Conservation (phyloP, 37 sponge, comb jelly and placozoan genomes). For the Agelas oroides region DNA sequence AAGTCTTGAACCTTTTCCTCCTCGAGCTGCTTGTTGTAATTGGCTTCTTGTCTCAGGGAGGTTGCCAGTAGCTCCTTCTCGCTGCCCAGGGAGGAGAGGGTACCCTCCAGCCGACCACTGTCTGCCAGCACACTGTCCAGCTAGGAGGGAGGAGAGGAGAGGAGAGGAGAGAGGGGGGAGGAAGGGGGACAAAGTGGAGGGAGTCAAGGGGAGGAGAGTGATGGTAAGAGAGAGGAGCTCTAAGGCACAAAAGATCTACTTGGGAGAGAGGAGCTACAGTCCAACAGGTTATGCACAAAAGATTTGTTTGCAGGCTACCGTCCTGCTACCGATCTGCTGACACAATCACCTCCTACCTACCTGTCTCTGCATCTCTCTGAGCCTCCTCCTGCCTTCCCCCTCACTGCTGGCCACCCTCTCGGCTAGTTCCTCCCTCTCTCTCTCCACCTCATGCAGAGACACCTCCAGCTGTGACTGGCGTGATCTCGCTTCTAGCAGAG, state of each 20-base stretch:
- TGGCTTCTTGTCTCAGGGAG: conserved; percentile 32
- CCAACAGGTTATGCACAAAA: too few relatives aligned
- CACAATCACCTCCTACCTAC: too few relatives aligned
- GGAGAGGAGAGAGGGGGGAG: background rate
- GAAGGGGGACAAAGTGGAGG: background rate
- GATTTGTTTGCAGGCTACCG: too few relatives aligned
- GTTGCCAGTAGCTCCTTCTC: conserved; percentile 51
- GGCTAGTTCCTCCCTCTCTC: background rate
- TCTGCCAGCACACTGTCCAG: conserved; percentile 24
- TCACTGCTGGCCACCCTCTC: too few relatives aligned
- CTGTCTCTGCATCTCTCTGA: too few relatives aligned
- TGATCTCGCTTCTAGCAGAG: conserved; percentile 19
- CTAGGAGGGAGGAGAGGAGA: conserved; percentile 3
- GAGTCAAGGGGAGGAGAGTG: background rate
- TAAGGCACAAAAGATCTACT: too few relatives aligned
- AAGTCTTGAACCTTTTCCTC: conserved; percentile 32
- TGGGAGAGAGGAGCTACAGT: too few relatives aligned
- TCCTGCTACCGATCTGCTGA: too few relatives aligned
- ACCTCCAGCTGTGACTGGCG: background rate
- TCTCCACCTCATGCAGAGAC: background rate
- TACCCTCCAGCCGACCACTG: conserved; percentile 27
- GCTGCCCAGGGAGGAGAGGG: conserved; percentile 29
- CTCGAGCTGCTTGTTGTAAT: conserved; percentile 33
- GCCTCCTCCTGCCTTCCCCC: too few relatives aligned
- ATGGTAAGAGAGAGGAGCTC: too few relatives aligned